Evolutionary conservation across 2,888 invertebrate species (phyloP), one percentile per base, ranked within the genome.

Genomic region (Hedya salicella): DNA sequence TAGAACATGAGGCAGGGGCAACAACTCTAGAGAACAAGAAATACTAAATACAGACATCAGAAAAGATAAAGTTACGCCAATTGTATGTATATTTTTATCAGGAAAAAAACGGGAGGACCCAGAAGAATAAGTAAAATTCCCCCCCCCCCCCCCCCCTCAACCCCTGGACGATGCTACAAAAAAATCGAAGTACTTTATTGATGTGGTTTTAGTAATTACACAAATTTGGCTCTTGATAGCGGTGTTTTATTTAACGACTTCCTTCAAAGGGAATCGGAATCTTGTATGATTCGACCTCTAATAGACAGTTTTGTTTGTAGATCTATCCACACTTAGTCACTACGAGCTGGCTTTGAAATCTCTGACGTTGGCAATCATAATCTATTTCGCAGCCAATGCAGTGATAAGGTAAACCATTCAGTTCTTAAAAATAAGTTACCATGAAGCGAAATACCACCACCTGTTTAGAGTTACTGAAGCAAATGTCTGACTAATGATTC

Each of bases 271-370:
- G 46, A 25, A 46, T 9, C 21, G 19, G 46, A 25, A 46, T 9
- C 21, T 14, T 46, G 53, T 36, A 39, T 54, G 46, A 53, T 30
- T 30, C 17, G 19, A 54, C 46, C 57, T 64, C 44, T n/a, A 44
- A 57, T 49, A 59, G 11, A 64, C 16, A 13, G 44, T 39, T 52
- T 14, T 21, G 42, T 36, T 36, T 44, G 42, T 25, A 59, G 14
- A 42, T 64, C 57, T 30, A 63, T 56, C 36, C 39, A 25, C 49
- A 64, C 42, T 64, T 57, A 63, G 50, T 59, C 57, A 64, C 36
- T n/a, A 50, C 49, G 25, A 49, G 25, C n/a, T 59, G 64, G 44
- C 44, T 25, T 39, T 52, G 50, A 44, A 46, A 48, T 54, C 39
- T 46, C 44, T 62, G 53, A 62, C 53, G 53, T 32, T n/a, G n/a